These are phyloP conservation scores for Malurus splendens DNA, from an alignment of 2,797 vertebrate species.

Conservation along the genomic window DNA sequence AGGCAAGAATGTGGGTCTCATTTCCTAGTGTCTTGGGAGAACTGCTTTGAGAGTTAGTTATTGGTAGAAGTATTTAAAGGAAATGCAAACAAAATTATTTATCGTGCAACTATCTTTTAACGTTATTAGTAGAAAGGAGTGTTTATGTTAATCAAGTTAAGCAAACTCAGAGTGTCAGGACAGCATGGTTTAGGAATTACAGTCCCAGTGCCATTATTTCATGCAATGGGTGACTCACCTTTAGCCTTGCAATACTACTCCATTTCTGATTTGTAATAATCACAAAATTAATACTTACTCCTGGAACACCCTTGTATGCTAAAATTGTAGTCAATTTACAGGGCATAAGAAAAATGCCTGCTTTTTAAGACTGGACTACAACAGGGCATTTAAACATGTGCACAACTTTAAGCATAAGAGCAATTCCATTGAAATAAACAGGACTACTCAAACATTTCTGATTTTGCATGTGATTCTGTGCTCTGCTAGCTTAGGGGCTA, in stretches of 20 bases:
- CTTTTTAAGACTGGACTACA: neutral
- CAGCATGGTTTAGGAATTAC: neutral
- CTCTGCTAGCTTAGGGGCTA: conserved; percentile 41
- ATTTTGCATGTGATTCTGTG: conserved; percentile 11
- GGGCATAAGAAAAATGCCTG: neutral
- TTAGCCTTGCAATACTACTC: neutral
- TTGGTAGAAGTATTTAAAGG: neutral
- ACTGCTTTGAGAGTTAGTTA: neutral
- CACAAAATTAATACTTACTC: neutral
- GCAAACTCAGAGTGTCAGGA: neutral
- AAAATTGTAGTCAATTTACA: neutral
- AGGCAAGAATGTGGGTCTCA: neutral
- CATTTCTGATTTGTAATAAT: neutral
- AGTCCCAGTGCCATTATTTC: neutral
- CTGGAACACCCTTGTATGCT: neutral
- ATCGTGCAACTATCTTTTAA: neutral
- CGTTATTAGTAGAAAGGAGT: neutral
- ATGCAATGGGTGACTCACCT: neutral
- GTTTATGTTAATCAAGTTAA: neutral
- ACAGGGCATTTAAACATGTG: neutral
- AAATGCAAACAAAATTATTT: neutral
- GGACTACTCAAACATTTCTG: neutral
- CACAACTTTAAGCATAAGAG: neutral
- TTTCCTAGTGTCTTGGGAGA: neutral
- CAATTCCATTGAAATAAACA: conserved; percentile 30